These are phyloP conservation scores for Brachystomella parvula DNA, from an alignment of 1,140 invertebrate species.

Conservation along the genomic window DNA sequence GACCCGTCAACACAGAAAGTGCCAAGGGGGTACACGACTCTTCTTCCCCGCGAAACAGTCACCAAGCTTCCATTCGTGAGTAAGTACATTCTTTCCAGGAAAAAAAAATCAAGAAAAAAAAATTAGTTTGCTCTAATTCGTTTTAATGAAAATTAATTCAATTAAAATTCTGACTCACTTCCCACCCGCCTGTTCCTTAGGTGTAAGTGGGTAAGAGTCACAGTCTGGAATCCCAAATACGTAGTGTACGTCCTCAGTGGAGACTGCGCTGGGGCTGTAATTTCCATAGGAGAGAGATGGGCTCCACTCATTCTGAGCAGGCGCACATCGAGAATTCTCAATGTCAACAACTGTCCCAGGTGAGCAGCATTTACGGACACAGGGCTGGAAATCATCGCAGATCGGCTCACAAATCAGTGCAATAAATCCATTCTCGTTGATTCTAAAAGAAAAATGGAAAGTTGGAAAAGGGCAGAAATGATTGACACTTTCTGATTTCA, in stretches of 20 bases:
- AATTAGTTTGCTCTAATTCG: too few relatives aligned
- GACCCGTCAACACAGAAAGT: constrained; percentile 32
- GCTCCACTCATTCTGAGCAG: constrained; percentile 20
- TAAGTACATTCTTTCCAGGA: constrained; percentile 30
- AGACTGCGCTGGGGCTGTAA: neutral
- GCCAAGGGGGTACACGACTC: constrained; percentile 13
- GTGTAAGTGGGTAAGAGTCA: neutral
- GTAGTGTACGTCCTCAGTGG: neutral
- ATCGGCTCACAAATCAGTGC: constrained; percentile 31
- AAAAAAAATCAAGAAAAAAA: constrained; percentile 4
- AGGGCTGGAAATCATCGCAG: constrained; percentile 29
- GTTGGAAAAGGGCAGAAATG: neutral
- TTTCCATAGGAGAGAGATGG: constrained; percentile 22
- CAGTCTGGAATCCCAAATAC: neutral
- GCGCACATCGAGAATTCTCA: constrained; percentile 19
- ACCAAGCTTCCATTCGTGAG: constrained; percentile 32
- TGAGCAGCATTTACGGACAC: constrained; percentile 36
- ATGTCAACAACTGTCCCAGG: constrained; percentile 21
- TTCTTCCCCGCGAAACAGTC: constrained; percentile 13
- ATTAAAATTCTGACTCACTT: constrained; percentile 2
- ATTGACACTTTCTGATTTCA: constrained; percentile 2
- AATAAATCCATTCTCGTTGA: constrained; percentile 27
- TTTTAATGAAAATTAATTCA: too few relatives aligned
- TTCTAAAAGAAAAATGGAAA: constrained; percentile 20
- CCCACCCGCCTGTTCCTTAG: too few relatives aligned